Evolutionary conservation across 2,888 invertebrate genomes (phyloP).

Genomic region (Orchesellides sinensis): DNA sequence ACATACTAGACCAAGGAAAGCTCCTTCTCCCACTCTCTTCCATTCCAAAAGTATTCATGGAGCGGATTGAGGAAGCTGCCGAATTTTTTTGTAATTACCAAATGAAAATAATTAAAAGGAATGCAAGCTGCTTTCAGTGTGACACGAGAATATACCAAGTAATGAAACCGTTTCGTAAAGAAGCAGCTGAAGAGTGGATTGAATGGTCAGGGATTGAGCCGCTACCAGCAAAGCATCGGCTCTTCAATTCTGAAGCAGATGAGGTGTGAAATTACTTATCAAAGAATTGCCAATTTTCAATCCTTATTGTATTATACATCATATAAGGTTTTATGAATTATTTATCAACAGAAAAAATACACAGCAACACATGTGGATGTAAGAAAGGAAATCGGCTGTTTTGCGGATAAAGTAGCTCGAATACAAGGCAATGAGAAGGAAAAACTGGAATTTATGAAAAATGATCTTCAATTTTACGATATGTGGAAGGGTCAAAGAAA

Average conservation of each 20-base stretch:
- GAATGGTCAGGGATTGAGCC: slow-evolving; percentile 24
- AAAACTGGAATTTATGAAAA: slow-evolving; percentile 18
- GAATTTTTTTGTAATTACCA: slow-evolving; percentile 80
- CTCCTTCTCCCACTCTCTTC: slow-evolving; percentile 81
- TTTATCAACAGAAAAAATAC: slow-evolving; percentile 1
- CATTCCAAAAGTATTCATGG: slow-evolving; percentile 82
- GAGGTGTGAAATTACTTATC: too few species aligned
- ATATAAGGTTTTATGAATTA: too few species aligned
- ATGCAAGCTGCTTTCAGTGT: slow-evolving; percentile 36
- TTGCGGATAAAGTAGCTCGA: slow-evolving; percentile 28
- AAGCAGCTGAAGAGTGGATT: slow-evolving; percentile 61
- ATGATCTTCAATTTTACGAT: slow-evolving; percentile 1
- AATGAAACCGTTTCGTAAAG: slow-evolving; percentile 42
- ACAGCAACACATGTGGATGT: slow-evolving; percentile 33
- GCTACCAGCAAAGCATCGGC: neutral
- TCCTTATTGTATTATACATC: too few species aligned
- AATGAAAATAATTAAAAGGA: slow-evolving; percentile 69
- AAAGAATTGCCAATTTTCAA: too few species aligned
- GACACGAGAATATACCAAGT: slow-evolving; percentile 35
- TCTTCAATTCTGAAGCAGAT: slow-evolving; percentile 34
- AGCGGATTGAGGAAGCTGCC: slow-evolving; percentile 83
- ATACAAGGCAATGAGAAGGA: neutral
- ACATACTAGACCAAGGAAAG: slow-evolving; percentile 75
- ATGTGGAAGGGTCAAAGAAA: slow-evolving; percentile 1
- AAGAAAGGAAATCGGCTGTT: slow-evolving; percentile 35